phyloP scores from a whole-genome alignment of 2,113 vertebrate genomes.

The Stigmatopora nigra region DNA sequence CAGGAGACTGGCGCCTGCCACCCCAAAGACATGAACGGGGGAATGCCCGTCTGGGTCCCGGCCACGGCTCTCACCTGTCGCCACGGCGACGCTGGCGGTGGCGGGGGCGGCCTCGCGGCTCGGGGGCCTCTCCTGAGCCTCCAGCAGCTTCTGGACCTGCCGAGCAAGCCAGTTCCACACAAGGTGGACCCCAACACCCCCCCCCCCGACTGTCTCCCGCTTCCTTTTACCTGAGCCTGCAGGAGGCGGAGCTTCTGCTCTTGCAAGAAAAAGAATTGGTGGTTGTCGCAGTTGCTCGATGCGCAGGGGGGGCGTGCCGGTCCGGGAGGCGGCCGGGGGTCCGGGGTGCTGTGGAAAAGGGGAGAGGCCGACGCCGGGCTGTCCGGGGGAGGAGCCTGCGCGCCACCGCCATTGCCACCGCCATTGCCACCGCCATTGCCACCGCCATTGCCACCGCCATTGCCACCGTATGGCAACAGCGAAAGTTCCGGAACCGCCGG shows the following conservation, averaged over 20 bases:
- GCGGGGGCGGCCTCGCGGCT: constrained; percentile 27
- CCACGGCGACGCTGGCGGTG: constrained; percentile 80
- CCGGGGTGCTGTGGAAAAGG: constrained; percentile 67
- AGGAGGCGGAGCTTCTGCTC: constrained; percentile 87
- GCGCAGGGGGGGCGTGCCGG: constrained; percentile 39
- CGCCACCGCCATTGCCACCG: constrained; percentile 41
- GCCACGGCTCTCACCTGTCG: constrained; percentile 76
- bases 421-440: constrained; percentile 26
- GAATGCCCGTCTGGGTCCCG: background rate
- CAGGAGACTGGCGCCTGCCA: constrained; percentile 80
- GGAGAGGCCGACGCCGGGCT: constrained; percentile 35
- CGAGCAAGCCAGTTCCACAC: too few relatives aligned
- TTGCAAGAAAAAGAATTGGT: constrained; percentile 80
- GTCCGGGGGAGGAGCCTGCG: constrained; percentile 4
- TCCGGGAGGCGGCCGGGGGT: constrained; percentile 49
- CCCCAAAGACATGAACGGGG: background rate
- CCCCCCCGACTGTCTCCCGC: too few relatives aligned
- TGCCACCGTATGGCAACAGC: constrained; percentile 76
- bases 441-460: constrained; percentile 43
- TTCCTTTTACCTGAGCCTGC: constrained; percentile 79
- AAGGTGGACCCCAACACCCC: too few relatives aligned
- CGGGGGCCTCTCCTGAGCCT: constrained; percentile 69
- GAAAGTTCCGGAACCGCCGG: constrained; percentile 96
- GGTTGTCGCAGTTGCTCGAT: constrained; percentile 77
- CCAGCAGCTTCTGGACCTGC: constrained; percentile 88